phyloP scores from a whole-genome alignment of 2,797 vertebrate species.

The Danio tinwini region DNA sequence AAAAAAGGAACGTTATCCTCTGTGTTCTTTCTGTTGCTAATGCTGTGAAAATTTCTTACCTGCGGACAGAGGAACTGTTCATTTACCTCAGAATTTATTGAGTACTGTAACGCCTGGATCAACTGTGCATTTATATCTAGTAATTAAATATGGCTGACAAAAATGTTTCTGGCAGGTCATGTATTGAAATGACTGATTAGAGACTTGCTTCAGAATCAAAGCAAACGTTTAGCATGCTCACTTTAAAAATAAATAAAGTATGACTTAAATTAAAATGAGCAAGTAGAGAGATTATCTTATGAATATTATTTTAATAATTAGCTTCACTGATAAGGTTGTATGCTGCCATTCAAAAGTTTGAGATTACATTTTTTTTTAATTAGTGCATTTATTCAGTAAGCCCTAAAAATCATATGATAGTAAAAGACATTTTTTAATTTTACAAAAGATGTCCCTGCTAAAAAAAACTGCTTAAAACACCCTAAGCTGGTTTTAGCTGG shows the following conservation, averaged over 20 bases:
- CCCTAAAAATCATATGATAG: neutral
- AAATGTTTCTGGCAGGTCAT: neutral
- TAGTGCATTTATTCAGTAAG: neutral
- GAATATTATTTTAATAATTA: slow-evolving; percentile 19
- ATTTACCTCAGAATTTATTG: slow-evolving; percentile 12
- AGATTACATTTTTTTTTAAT: neutral
- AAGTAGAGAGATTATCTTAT: neutral
- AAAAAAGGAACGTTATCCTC: neutral
- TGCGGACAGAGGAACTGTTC: neutral
- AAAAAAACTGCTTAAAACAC: too few relatives aligned
- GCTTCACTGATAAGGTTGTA: neutral
- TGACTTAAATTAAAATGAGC: neutral
- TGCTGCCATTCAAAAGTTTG: neutral
- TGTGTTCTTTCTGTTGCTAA: neutral
- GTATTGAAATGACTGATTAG: neutral
- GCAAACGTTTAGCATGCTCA: neutral
- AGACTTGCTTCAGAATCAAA: slow-evolving; percentile 10
- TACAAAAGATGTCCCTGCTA: neutral
- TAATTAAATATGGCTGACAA: slow-evolving; percentile 10
- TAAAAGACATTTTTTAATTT: neutral
- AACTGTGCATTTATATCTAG: neutral
- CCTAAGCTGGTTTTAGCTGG: too few relatives aligned
- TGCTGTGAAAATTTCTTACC: neutral
- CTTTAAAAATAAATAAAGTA: neutral
- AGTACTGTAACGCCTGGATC: neutral